These are phyloP conservation scores for Dryoscopus gambensis DNA, from an alignment of 2,113 vertebrate species.

Conservation along the genomic window DNA sequence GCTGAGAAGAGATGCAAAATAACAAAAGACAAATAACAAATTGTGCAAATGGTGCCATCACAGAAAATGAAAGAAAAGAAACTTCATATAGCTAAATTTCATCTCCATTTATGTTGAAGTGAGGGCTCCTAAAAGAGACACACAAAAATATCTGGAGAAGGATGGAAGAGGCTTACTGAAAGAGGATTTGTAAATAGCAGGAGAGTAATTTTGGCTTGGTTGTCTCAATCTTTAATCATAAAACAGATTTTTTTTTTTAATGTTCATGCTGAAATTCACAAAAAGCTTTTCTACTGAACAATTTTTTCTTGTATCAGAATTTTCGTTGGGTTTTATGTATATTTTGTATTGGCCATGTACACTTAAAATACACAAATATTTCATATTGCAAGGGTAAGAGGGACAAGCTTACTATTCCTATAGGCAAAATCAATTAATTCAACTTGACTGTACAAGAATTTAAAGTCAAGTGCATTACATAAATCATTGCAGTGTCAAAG, in stretches of 20 bases:
- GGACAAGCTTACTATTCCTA: neutral
- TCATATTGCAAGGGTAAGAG: neutral
- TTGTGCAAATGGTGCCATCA: neutral
- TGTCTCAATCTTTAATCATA: neutral
- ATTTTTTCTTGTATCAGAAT: neutral
- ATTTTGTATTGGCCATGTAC: neutral
- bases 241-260: neutral
- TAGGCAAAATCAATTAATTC: neutral
- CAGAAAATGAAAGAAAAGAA: neutral
- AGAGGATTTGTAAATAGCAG: neutral
- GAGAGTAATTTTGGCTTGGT: neutral
- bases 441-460: neutral
- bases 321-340: neutral
- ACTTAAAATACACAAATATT: neutral
- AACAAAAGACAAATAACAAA: neutral
- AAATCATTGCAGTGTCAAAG: neutral
- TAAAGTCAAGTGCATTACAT: neutral
- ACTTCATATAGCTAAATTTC: neutral
- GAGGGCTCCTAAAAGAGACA: neutral
- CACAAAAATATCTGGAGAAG: neutral
- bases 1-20: neutral
- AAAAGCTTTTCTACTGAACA: neutral
- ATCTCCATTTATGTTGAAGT: neutral
- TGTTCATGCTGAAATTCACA: neutral
- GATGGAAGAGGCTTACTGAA: neutral